Base-by-base conservation (phyloP, 53 echinoderm and acorn worm genomes). In the Henricia sp. region DNA sequence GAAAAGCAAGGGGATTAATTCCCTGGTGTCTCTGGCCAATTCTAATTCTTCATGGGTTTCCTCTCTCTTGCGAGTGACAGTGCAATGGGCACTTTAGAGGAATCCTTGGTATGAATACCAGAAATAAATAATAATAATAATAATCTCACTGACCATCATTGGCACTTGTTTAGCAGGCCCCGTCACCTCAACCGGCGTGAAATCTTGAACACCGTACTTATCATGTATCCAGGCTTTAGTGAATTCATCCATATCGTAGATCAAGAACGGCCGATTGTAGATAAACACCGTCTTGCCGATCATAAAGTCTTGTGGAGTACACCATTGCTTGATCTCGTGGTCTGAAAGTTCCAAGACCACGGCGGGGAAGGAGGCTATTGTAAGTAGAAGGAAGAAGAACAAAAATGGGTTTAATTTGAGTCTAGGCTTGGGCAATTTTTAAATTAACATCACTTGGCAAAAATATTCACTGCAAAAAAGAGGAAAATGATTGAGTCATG, bases 241-340 rank as follows among this genome's bases (percentile, higher is more conserved):
- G 70, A 94, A 97, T 16, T 88, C 94, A 51, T 97, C 97, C 4
- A 87, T 85, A 56, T 97, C 97, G 30, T 92, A 97, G 87, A 97
- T 97, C 43, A 97, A 84, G 92, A 97, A 97, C 0, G 92, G 97
- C 6, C 97, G 90, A 78, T 97, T 92, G 92, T 93, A 97, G 84
- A 97, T 90, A 86, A 88, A 85, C n/a, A 97, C 85, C 0, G 86
- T 94, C 59, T 95, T 84, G 28, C 94, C 97, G 43, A 97, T 94
- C 63, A 66, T 74, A 62, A 97, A 94, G 78, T 97, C 94, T 11
- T 60, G 37, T 1, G 97, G 97, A 13, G 59, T 71, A 56, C 92
- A 97, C 97, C 97, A 97, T 23, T 92, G 70, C 80, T 97, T 97
- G 86, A 97, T 97, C 72, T 97, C 97, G 50, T 97, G 92, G 69